Evolutionary conservation across 2,888 invertebrate genomes (phyloP), one percentile per base, ranked within the genome.

Genomic region (Tiphia femorata): DNA sequence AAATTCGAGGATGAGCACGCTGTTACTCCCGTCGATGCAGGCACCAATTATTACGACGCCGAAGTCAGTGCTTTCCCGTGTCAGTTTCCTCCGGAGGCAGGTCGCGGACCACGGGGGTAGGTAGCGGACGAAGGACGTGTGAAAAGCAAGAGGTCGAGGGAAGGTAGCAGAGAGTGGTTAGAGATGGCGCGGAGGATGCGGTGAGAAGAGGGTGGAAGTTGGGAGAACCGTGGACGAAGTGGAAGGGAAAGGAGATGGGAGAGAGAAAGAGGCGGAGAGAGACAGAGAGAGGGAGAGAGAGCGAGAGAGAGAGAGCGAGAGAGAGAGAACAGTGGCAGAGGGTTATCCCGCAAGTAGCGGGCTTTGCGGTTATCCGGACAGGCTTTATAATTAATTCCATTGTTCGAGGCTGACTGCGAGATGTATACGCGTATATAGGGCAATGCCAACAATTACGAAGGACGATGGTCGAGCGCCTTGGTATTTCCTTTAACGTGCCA

Each of bases 371-470:
- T 70, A 76, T 78, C 65, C 72, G 60, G 64, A 71, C 73, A 70
- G 64, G 72, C 72, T 69, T 74, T 76, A 76, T 79, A 79, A 81
- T 81, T 80, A 80, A 80, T 79, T 73, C 75, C 66, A 79, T 79
- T 79, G 79, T 80, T 77, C 71, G 70, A n/a, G 67, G 64, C 63
- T 27, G 47, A 35, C 44, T 29, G 23, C 48, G 55, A 58, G 51
- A 33, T 51, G 56, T 54, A 29, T 50, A 58, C 53, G 42, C 25
- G 30, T 65, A 70, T 70, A 62, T 62, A 61, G 67, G 59, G 51
- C 65, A 70, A 64, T 64, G 64, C 63, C 50, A 67, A 67, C 64
- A 64, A 70, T 72, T 64, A 62, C 62, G 58, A 60, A 67, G 64
- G 61, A 67, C 62, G 62, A 57, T 56, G 54, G 62, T 54, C 23